phyloP scores from a whole-genome alignment of 2,888 invertebrate species.

The Pemphredon lugubris region DNA sequence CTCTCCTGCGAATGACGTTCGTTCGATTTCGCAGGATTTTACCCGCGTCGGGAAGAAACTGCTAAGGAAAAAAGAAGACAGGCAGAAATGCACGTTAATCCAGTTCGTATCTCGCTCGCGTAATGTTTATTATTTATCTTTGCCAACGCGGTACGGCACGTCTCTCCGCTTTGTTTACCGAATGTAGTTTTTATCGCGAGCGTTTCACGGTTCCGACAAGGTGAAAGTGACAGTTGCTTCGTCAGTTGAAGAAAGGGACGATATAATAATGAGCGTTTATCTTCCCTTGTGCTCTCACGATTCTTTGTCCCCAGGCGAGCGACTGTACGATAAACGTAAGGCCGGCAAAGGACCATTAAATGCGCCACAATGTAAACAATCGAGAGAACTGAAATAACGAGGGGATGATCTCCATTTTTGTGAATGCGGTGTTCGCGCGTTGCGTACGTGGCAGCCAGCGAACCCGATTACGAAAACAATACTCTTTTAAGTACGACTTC shows the following conservation, averaged over 20 bases:
- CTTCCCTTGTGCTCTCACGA: too few species aligned
- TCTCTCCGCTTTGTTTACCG: not conserved
- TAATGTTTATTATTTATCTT: constrained; percentile 15
- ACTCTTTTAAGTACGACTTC: not conserved
- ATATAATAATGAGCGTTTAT: too few species aligned
- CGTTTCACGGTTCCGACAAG: too few species aligned
- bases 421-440: too few species aligned
- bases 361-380: too few species aligned
- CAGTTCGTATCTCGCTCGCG: not conserved
- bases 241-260: too few species aligned
- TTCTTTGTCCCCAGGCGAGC: not conserved
- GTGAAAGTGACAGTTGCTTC: too few species aligned
- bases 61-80: not conserved
- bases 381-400: not conserved
- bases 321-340: not conserved
- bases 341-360: too few species aligned
- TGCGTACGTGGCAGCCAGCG: not conserved
- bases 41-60: not conserved
- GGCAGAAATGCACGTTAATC: not conserved
- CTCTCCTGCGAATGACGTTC: not conserved
- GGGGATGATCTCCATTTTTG: constrained; percentile 4
- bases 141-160: not conserved
- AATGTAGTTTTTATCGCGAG: too few species aligned
- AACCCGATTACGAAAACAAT: not conserved
- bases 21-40: constrained; percentile 26